Evolutionary conservation across 2,797 vertebrate genomes (phyloP).

Genomic region (Sparidentex hasta): DNA sequence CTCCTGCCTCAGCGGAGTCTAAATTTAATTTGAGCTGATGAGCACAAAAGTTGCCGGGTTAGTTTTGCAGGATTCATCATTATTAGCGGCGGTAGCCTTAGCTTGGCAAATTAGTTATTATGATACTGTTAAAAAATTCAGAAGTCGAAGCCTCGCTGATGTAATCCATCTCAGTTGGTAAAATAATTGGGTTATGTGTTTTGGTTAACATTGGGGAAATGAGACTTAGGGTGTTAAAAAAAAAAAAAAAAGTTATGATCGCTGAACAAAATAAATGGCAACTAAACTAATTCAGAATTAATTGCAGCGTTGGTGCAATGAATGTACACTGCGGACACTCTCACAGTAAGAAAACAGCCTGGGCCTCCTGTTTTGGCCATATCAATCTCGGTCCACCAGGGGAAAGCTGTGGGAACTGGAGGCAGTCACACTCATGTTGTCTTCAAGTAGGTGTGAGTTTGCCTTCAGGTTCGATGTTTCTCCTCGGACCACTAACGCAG

Average conservation of each 20-base stretch:
- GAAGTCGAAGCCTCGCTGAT: constrained; percentile 34
- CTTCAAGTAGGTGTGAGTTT: constrained; percentile 72
- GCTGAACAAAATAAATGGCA: constrained; percentile 40
- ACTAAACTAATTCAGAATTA: constrained; percentile 28
- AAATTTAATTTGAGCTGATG: constrained; percentile 75
- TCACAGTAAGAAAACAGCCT: constrained; percentile 3
- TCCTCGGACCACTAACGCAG: constrained; percentile 58
- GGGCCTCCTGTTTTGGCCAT: constrained; percentile 33
- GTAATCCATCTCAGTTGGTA: constrained; percentile 47
- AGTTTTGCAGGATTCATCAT: constrained; percentile 65
- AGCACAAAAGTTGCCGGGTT: constrained; percentile 59
- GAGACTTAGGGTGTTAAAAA: constrained; percentile 17
- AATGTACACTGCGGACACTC: background rate
- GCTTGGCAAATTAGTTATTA: constrained; percentile 46
- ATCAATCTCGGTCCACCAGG: constrained; percentile 47
- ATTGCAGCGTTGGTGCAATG: constrained; percentile 17
- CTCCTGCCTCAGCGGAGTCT: constrained; percentile 51
- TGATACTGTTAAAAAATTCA: constrained; percentile 42
- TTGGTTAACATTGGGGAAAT: constrained; percentile 41
- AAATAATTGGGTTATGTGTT: constrained; percentile 45
- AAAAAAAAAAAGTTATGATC: constrained; percentile 29
- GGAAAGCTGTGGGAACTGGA: constrained; percentile 44
- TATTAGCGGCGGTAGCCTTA: constrained; percentile 53
- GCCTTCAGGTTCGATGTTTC: constrained; percentile 74
- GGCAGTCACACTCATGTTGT: constrained; percentile 45